Percentiles rank a stretch among this genome's conserved stretches.
phyloP scores from a whole-genome alignment of 2,113 vertebrate genomes.

The Xenopus laevis region DNA sequence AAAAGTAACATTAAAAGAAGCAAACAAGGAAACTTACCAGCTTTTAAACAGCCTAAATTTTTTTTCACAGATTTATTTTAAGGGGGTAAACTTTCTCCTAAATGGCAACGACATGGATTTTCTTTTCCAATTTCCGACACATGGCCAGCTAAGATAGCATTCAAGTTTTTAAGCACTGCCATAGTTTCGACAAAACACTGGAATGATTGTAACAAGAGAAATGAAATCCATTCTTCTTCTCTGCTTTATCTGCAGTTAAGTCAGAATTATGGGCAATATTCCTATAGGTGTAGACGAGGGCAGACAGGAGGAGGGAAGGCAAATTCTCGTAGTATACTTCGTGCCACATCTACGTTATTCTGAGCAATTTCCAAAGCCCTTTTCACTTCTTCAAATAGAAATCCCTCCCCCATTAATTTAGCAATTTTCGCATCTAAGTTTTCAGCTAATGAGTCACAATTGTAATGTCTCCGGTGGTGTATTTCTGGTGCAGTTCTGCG shows the following conservation, averaged over 20 bases:
- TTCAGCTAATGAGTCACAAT: constrained; percentile 68
- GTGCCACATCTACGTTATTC: constrained; percentile 91
- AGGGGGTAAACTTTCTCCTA: constrained; percentile 69
- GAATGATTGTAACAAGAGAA: constrained; percentile 18
- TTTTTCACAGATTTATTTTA: constrained; percentile 78
- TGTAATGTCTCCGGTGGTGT: constrained; percentile 76
- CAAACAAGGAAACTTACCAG: constrained; percentile 66
- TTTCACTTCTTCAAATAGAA: constrained; percentile 93
- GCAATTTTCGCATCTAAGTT: constrained; percentile 90
- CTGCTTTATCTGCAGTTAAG: background rate
- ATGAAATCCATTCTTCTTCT: constrained; percentile 27
- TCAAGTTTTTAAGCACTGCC: constrained; percentile 33
- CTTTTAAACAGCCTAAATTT: constrained; percentile 73
- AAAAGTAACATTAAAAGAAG: constrained; percentile 55
- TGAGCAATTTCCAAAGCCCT: constrained; percentile 91
- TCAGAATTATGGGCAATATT: constrained; percentile 30
- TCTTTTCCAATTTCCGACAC: constrained; percentile 71
- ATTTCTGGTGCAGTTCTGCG: constrained; percentile 83
- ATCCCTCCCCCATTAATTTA: constrained; percentile 95
- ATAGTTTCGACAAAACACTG: constrained; percentile 5
- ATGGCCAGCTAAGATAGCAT: constrained; percentile 70
- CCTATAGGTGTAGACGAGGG: constrained; percentile 70
- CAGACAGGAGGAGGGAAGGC: constrained; percentile 76
- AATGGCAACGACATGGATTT: constrained; percentile 48
- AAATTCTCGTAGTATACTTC: constrained; percentile 90